These are phyloP conservation scores for Pantherophis vulpinus DNA, from an alignment of 2,797 vertebrate species.

Conservation along the genomic window DNA sequence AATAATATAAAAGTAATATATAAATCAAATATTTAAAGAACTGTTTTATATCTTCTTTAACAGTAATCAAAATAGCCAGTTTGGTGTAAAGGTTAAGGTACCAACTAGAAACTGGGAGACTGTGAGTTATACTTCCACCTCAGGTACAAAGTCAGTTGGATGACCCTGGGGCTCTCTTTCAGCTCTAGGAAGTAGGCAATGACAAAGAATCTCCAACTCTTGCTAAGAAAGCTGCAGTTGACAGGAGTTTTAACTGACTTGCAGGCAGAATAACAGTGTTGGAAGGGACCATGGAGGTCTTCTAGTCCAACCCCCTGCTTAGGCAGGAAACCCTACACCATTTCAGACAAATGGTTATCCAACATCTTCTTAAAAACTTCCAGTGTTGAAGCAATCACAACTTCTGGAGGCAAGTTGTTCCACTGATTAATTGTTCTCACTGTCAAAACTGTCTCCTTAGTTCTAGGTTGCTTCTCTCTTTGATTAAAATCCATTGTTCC, in stretches of 20 bases:
- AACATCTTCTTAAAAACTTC: background rate
- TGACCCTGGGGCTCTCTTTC: background rate
- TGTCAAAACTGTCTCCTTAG: background rate
- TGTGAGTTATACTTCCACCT: background rate
- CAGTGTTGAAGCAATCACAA: background rate
- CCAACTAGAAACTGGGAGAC: background rate
- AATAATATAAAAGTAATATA: background rate
- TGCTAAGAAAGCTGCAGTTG: background rate
- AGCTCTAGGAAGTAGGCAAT: background rate
- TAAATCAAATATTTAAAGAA: background rate
- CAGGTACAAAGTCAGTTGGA: background rate
- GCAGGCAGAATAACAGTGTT: background rate
- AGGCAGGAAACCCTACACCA: background rate
- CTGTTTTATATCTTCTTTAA: background rate
- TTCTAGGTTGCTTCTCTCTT: background rate
- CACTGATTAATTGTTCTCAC: background rate
- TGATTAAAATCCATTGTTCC: background rate
- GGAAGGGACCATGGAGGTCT: background rate
- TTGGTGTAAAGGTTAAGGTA: background rate
- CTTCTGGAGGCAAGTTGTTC: background rate
- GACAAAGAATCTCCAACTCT: background rate
- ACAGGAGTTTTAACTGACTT: background rate
- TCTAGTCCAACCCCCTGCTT: background rate
- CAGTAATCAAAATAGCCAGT: background rate
- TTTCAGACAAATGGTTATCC: background rate